These are phyloP conservation scores for Tuberolachnus salignus DNA, from an alignment of 2,888 invertebrate genomes.

Conservation along the genomic window DNA sequence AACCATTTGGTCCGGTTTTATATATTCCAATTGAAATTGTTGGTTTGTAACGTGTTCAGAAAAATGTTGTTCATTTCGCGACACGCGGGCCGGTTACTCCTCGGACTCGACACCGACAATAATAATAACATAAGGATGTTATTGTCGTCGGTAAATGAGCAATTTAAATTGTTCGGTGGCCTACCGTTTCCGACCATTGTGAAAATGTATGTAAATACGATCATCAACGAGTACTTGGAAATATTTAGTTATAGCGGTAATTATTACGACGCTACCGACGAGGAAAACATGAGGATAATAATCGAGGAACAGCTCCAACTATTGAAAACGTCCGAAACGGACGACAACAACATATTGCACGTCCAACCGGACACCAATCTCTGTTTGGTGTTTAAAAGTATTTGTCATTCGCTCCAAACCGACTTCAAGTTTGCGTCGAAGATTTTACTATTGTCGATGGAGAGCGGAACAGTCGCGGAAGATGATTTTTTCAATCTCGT, in stretches of 20 bases:
- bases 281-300: neutral
- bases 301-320: neutral
- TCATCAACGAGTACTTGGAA: neutral
- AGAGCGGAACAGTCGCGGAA: neutral
- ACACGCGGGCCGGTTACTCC: neutral
- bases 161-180: neutral
- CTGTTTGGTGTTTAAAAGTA: neutral
- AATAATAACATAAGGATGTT: too few relatives aligned
- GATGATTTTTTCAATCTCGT: too few relatives aligned
- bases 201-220: neutral
- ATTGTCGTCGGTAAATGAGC: neutral
- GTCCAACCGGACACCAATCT: neutral
- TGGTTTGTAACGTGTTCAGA: neutral
- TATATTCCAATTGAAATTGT: neutral
- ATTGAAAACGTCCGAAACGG: neutral
- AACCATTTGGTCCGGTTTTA: neutral
- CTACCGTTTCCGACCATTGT: neutral
- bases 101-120: neutral
- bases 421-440: neutral
- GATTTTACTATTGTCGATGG: neutral
- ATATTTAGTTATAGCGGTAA: accelerated
- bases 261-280: neutral
- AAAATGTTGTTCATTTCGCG: neutral
- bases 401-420: neutral
- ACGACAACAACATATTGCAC: neutral